Evolutionary conservation across 2,888 invertebrate species (phyloP), one percentile per base, ranked within the genome.

Genomic region (Trissolcus brochymenae): DNA sequence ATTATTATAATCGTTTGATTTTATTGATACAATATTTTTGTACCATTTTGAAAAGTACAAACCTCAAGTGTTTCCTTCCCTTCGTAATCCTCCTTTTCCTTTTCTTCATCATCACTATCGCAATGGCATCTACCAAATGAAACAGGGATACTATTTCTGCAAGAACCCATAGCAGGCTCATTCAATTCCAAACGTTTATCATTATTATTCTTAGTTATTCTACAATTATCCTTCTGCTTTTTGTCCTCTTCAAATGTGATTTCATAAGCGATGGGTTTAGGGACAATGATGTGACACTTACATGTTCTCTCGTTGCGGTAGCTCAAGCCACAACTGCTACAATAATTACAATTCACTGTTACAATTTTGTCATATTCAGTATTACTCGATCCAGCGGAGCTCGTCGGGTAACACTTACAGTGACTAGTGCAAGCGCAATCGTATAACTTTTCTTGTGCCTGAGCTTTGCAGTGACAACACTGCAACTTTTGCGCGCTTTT

Each of bases 221-320:
- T 50, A 35, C 19, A 66, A 74, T 40, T 57, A 71, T 65, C 79
- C 76, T n/a, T 79, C 68, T 21, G 3, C 53, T 81, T 81, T 7
- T 82, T 68, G 67, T 81, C 82, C 9, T 86, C 84, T 6, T 86
- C 84, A 68, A 90, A 89, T 11, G 89, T 90, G 46, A 91, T 79
- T 61, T 90, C 89, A 65, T 90, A 91, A 11, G 90, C 90, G 16
- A 90, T 88, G 0, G 90, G 84, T 78, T 90, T 90, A 4, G 88
- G 87, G 77, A 87, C 87, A 56, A 79, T 82, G 60, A 84, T 79
- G 19, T 59, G 65, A 64, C 87, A 88, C 16, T 60, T 79, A 57
- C 87, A 88, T 51, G 79, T 83, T 17, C 82, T 82, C 29, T 82
- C 77, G 21, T 82, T 85, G 61, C 85, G 82, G 70, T 87, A 87